Conservation (phyloP, 2,888 invertebrate species). For the Eilema caniola region DNA sequence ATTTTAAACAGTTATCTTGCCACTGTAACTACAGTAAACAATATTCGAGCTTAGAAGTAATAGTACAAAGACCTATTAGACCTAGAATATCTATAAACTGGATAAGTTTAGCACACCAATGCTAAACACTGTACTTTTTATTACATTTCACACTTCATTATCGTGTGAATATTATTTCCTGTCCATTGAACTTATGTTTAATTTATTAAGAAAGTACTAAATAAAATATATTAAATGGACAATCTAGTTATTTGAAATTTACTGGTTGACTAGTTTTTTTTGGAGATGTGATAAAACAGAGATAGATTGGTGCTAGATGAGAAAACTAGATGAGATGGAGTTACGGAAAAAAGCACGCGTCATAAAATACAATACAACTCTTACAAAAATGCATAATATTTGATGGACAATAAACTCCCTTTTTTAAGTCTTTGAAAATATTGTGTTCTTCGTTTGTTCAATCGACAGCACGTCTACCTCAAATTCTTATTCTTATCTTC, state of each 20-base stretch:
- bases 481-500: too few relatives aligned
- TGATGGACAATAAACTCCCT: neutral
- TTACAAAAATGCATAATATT: too few relatives aligned
- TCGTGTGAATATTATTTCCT: constrained; percentile 1
- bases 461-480: too few relatives aligned
- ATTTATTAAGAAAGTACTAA: neutral
- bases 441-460: neutral
- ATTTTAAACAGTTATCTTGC: neutral
- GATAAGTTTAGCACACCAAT: too few relatives aligned
- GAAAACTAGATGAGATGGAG: too few relatives aligned
- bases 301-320: neutral
- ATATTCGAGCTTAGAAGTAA: neutral
- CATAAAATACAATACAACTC: too few relatives aligned
- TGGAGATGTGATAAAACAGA: neutral
- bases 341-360: too few relatives aligned
- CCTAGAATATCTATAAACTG: too few relatives aligned
- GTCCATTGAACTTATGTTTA: neutral
- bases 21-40: neutral
- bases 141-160: neutral
- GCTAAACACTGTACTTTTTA: neutral
- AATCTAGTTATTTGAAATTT: constrained; percentile 4
- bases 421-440: neutral
- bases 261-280: constrained; percentile 24
- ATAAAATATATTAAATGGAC: neutral
- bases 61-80: neutral